Base-by-base conservation (phyloP, 2,888 invertebrate genomes). In the Seladonia tumulorum region DNA sequence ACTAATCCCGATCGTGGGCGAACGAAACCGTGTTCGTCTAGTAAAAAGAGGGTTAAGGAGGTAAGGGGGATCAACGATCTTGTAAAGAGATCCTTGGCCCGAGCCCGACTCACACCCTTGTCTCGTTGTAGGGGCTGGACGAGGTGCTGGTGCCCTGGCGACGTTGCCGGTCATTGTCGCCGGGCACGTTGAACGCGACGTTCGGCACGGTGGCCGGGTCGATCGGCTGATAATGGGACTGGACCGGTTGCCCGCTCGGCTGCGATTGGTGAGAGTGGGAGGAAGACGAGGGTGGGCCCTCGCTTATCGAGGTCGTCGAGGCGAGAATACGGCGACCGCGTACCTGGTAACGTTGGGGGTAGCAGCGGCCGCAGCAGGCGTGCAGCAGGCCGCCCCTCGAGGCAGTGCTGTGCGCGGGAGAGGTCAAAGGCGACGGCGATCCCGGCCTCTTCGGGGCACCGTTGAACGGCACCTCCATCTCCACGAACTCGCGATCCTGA, bases 401-500 rank as follows among this genome's bases (percentile, higher is more conserved):
- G 85, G 97, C 97, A 76, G 97, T 97, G 78, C 98, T 98, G 95
- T 98, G 98, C 88, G 98, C 98, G 76, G 98, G 98, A 93, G 98
- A 98, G 83, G 98, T 98, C 94, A 98, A 96, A 35, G 98, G 98
- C 70, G 98, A 98, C 72, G 98, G 98, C 74, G 98, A 98, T 18
- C 98, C 98, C 1, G 98, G 98, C 94, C 99, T 96, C 95, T 98
- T 99, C 76, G 98, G 98, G 91, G 98, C 98, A 29, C 99, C 99
- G 95, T 99, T 99, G 96, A 97, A 99, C 39, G 99, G 98, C 94
- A 98, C 97, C 95, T 99, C 99, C 96, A 99, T 97, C 96, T 99
- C 99, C 91, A 99, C 98, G 96, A 99, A 99, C 96, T 99, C 99
- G 82, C 99, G 98, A 95, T 99, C 99, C 98, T 98, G 96, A 2